Base-by-base conservation (phyloP, 2,797 vertebrate species). In the Ctenopoma multispine region DNA sequence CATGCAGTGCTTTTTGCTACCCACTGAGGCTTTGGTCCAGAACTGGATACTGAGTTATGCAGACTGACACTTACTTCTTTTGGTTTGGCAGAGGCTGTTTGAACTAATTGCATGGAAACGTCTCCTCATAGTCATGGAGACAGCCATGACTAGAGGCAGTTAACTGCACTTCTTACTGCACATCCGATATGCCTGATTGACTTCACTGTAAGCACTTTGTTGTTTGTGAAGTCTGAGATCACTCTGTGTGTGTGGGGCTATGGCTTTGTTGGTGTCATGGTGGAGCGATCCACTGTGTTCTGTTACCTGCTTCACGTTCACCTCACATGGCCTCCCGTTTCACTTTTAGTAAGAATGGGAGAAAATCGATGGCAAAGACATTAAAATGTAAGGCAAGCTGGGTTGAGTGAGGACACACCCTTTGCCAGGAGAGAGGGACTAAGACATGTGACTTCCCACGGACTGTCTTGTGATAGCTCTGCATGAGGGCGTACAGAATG, bases 31-130 rank as follows among this genome's bases (percentile, higher is more conserved):
- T 82, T 69, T 69, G 65, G 73, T 65, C 63, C 61, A 71, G 73
- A 85, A 78, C 54, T 58, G 69, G 51, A 87, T 21, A 63, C 80
- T 61, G 69, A 75, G 60, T 71, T 44, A 75, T 83, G 83, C 88
- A 90, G 84, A 78, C 83, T 70, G 82, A 90, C 86, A 83, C 80
- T 69, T 66, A 21, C 63, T 75, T 72, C 59, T 85, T 72, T 70
- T 56, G 74, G 64, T 70, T 84, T 66, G 47, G 70, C 67, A 41
- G 72, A 87, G 59, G 73, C 80, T 69, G 59, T 81, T 81, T 87
- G 68, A 80, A 69, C 77, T 87, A 90, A 92, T 90, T 89, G 87
- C 84, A 79, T 23, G 64, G 77, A 86, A 87, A 80, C 72, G 50
- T 87, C 74, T 81, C 49, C 34, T 69, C 77, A 72, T 66, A 59